Conservation (phyloP, 2,888 invertebrate species). For the Cataglyphis albicans region DNA sequence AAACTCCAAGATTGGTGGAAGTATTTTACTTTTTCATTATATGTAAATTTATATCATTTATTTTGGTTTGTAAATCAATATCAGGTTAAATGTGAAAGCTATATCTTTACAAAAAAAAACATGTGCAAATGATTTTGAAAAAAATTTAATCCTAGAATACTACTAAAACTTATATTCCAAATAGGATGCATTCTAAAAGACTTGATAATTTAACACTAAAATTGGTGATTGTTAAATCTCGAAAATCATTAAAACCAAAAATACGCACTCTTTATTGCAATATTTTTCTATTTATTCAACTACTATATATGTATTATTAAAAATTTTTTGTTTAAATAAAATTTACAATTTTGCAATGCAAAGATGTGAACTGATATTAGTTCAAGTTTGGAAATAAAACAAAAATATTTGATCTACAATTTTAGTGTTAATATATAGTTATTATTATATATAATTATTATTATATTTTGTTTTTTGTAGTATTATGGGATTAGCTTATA, state of each 20-base stretch:
- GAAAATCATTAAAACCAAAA: not conserved
- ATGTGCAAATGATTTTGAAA: not conserved
- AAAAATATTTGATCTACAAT: not conserved
- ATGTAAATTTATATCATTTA: not conserved
- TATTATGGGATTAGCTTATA: conserved; percentile 13
- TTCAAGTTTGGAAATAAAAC: not conserved
- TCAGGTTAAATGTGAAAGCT: not conserved
- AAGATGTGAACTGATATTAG: not conserved
- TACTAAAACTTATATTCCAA: not conserved
- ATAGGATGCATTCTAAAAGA: not conserved
- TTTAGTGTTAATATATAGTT: not conserved
- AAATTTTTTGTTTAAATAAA: not conserved
- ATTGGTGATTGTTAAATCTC: not conserved
- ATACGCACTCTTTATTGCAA: not conserved
- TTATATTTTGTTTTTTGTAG: conserved; percentile 3
- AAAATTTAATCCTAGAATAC: conserved; percentile 12
- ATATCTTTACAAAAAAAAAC: not conserved
- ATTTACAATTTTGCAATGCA: not conserved
- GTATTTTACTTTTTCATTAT: not conserved
- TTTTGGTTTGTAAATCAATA: not conserved
- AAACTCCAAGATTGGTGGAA: not conserved
- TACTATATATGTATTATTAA: not conserved
- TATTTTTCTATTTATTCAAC: not conserved
- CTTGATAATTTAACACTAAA: not conserved
- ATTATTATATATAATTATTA: not conserved